A percentile compares a stretch with the other conserved stretches of the same genome.
Evolutionary conservation across 2,113 vertebrate genomes (phyloP).

Genomic region (Vulpes lagopus): DNA sequence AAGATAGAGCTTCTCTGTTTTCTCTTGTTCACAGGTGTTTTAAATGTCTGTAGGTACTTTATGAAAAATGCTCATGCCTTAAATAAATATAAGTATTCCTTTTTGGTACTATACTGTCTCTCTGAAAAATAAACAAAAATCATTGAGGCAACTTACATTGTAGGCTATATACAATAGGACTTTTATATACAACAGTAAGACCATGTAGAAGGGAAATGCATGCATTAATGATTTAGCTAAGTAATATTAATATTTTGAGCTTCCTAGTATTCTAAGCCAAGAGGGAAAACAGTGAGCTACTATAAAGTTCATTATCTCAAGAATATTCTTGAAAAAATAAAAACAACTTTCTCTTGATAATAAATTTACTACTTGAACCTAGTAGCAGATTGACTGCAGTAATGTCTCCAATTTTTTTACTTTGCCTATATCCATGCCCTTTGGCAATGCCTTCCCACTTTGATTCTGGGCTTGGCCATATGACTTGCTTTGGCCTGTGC

Average conservation of each 20-base stretch:
- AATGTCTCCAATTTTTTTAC: neutral
- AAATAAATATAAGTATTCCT: neutral
- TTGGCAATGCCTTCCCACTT: neutral
- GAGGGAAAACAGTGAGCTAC: neutral
- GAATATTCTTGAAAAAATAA: neutral
- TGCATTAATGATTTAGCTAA: neutral
- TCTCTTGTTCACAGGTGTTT: neutral
- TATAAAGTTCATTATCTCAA: neutral
- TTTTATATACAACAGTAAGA: neutral
- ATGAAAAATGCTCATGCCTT: neutral
- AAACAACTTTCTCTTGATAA: neutral
- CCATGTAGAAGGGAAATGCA: neutral
- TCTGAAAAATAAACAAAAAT: neutral
- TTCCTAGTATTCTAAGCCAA: neutral
- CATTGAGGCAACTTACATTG: neutral
- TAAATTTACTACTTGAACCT: neutral
- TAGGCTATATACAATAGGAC: neutral
- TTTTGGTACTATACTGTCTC: neutral
- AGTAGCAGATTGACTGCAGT: neutral
- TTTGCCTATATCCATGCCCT: neutral
- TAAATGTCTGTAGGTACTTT: neutral
- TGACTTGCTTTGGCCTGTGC: neutral
- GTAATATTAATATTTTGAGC: constrained; percentile 37
- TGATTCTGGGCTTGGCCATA: neutral
- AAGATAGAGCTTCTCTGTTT: neutral